A percentile compares a stretch with the other conserved stretches of the same genome.
These are phyloP conservation scores for Rhabdophis nuchalis DNA, from an alignment of 2,797 vertebrate genomes.

Conservation along the genomic window DNA sequence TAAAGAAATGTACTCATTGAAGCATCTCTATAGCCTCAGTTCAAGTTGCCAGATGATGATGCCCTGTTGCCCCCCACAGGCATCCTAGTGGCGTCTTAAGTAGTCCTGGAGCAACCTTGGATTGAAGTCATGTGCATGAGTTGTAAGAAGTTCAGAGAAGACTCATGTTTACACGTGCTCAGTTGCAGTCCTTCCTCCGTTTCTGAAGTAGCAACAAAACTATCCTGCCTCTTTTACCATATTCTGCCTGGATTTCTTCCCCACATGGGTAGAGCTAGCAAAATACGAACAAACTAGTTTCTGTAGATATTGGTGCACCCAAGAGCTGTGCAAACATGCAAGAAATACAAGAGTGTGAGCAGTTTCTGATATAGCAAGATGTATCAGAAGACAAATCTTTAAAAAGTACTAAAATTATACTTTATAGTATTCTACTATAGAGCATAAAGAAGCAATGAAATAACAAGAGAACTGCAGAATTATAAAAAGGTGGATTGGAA, in stretches of 20 bases:
- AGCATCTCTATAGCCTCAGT: background rate
- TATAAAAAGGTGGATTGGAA: background rate
- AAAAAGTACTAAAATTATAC: too few species aligned
- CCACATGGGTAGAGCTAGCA: background rate
- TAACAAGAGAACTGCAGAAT: background rate
- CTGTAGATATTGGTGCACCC: background rate
- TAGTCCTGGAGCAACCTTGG: background rate
- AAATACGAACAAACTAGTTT: background rate
- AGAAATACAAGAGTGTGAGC: background rate
- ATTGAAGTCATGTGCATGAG: background rate
- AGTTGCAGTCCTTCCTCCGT: background rate
- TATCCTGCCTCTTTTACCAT: background rate
- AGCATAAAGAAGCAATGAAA: background rate
- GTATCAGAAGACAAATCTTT: background rate
- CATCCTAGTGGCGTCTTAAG: background rate
- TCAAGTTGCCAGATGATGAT: slow-evolving; percentile 13
- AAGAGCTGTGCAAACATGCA: background rate
- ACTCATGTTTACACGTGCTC: background rate
- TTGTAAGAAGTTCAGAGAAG: background rate
- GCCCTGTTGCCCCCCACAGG: background rate
- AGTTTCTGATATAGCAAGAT: background rate
- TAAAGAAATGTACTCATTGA: background rate
- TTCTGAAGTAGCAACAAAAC: background rate
- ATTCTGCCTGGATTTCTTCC: background rate
- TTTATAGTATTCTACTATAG: background rate